phyloP scores from a whole-genome alignment of 2,113 vertebrate genomes.

The Phoxinus phoxinus region DNA sequence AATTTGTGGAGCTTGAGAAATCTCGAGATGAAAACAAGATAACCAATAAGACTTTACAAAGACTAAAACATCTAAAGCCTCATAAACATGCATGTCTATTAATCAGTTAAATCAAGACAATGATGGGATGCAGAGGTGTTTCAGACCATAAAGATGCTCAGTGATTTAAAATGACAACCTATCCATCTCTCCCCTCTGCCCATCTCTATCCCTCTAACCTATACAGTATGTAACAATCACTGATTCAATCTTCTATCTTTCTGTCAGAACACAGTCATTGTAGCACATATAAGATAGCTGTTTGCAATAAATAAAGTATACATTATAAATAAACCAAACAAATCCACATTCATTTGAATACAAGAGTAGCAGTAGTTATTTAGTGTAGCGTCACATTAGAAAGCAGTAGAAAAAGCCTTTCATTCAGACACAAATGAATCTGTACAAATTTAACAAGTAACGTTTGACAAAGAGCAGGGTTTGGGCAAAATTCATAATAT shows the following conservation, averaged over 20 bases:
- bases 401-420: slow-evolving; percentile 46
- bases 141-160: slow-evolving; percentile 1
- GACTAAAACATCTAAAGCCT: slow-evolving; percentile 12
- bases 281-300: not conserved
- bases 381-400: not conserved
- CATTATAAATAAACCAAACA: slow-evolving; percentile 9
- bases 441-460: slow-evolving; percentile 57
- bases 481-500: not conserved
- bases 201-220: not conserved
- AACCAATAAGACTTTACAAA: slow-evolving; percentile 12
- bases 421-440: slow-evolving; percentile 54
- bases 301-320: slow-evolving; percentile 40
- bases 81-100: slow-evolving; percentile 13
- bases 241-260: slow-evolving; percentile 21
- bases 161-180: not conserved
- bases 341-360: not conserved
- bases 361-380: slow-evolving; percentile 9
- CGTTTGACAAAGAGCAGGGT: not conserved
- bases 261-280: slow-evolving; percentile 9
- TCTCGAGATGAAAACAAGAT: slow-evolving; percentile 11
- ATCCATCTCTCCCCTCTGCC: slow-evolving; percentile 5
- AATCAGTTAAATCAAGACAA: slow-evolving; percentile 22
- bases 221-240: not conserved
- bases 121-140: not conserved
- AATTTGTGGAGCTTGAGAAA: slow-evolving; percentile 9